Evolutionary conservation across 2,797 vertebrate species (phyloP).

Genomic region (Astyanax mexicanus): DNA sequence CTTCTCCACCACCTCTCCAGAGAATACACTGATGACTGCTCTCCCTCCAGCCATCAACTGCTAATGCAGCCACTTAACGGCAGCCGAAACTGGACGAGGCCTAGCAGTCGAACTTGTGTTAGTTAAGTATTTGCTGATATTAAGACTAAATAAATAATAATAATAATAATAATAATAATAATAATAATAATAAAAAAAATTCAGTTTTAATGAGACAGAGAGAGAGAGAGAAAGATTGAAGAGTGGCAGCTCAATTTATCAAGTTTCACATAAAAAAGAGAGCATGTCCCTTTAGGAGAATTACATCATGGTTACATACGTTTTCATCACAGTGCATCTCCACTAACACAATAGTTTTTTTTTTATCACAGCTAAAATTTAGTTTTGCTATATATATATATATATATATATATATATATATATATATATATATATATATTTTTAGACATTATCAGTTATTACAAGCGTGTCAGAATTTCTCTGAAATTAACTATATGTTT

Average conservation of each 20-base stretch:
- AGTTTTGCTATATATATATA: no score
- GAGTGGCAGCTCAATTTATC: background rate
- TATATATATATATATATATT: no score
- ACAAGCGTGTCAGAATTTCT: no score
- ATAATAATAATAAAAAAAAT: background rate
- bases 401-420: no score
- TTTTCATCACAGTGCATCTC: background rate
- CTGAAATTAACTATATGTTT: no score
- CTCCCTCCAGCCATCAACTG: background rate
- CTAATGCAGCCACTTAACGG: background rate
- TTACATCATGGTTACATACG: background rate
- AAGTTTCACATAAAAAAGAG: background rate
- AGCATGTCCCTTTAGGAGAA: background rate
- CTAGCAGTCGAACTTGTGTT: background rate
- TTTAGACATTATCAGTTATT: no score
- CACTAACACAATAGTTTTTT: no score
- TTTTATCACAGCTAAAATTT: slow-evolving; percentile 1
- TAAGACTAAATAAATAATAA: background rate
- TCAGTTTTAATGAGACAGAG: slow-evolving; percentile 58
- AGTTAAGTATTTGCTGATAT: background rate
- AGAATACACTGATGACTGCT: background rate
- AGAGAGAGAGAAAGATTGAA: slow-evolving; percentile 15
- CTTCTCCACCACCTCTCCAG: background rate
- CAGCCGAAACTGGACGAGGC: background rate
- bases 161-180: no score